Percentiles rank a stretch among this genome's conserved stretches.
phyloP scores from a whole-genome alignment of 2,797 vertebrate genomes.

The Lophura swinhoii region DNA sequence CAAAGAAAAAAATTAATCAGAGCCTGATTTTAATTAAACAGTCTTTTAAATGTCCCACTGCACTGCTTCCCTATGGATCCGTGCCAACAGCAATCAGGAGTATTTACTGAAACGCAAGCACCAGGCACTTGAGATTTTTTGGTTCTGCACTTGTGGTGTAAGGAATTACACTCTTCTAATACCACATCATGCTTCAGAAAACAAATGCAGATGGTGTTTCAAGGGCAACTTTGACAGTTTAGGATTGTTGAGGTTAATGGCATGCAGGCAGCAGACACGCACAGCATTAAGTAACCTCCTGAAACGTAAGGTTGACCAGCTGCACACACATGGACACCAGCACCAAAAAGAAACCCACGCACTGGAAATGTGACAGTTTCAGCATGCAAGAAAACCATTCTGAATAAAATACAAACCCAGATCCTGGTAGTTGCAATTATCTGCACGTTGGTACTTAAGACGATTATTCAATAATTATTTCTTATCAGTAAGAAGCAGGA shows the following conservation, averaged over 20 bases:
- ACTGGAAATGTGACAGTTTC: not conserved
- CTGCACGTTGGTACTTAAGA: not conserved
- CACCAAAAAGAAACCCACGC: fast-evolving
- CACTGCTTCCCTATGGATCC: not conserved
- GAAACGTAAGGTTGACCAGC: not conserved
- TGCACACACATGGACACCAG: not conserved
- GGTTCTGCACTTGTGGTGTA: not conserved
- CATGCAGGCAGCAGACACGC: not conserved
- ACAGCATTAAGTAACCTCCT: not conserved
- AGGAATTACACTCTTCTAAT: not conserved
- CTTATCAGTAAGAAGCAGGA: not conserved
- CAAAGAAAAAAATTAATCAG: not conserved
- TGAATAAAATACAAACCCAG: conserved; percentile 9
- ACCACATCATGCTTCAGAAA: not conserved
- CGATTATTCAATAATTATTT: not conserved
- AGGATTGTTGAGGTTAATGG: not conserved
- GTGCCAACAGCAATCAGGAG: not conserved
- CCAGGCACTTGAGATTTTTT: not conserved
- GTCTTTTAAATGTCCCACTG: not conserved
- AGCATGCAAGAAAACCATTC: not conserved
- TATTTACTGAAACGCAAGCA: not conserved
- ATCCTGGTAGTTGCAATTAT: not conserved
- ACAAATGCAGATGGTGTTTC: not conserved
- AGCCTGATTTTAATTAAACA: not conserved
- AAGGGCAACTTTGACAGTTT: not conserved